These are phyloP conservation scores for Lasioglossum morio DNA, from an alignment of 2,888 invertebrate species.

Conservation along the genomic window DNA sequence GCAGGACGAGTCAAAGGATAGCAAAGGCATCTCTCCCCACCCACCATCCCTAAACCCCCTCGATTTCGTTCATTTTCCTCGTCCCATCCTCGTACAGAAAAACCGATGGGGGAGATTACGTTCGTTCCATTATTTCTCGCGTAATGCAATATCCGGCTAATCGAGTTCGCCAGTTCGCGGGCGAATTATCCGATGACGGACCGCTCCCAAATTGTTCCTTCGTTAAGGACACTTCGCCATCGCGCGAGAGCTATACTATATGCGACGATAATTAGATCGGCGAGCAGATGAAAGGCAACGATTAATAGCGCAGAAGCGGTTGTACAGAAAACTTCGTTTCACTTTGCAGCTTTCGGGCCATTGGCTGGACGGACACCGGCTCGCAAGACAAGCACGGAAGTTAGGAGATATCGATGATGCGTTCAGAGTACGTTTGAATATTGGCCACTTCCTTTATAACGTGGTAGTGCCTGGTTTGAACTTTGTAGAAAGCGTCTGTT, in stretches of 20 bases:
- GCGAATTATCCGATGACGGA: slow-evolving; percentile 66
- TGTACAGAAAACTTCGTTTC: slow-evolving; percentile 24
- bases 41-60: background rate
- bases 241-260: slow-evolving; percentile 47
- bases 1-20: slow-evolving; percentile 64
- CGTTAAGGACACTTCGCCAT: slow-evolving; percentile 53
- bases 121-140: slow-evolving; percentile 65
- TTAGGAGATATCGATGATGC: background rate
- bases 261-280: slow-evolving; percentile 51
- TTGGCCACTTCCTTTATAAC: background rate
- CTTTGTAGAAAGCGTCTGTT: background rate
- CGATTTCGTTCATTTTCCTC: slow-evolving; percentile 34
- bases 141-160: slow-evolving; percentile 68
- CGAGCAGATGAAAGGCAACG: slow-evolving; percentile 43
- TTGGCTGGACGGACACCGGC: background rate
- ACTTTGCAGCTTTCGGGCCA: background rate
- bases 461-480: background rate
- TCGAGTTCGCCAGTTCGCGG: slow-evolving; percentile 64
- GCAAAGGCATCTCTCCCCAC: slow-evolving; percentile 37
- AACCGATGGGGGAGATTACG: slow-evolving; percentile 55
- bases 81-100: slow-evolving; percentile 20
- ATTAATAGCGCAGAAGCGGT: slow-evolving; percentile 44
- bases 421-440: background rate
- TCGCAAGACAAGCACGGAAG: background rate
- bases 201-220: slow-evolving; percentile 58